These are phyloP conservation scores for Epinotia ramella DNA, from an alignment of 2,888 invertebrate genomes.

Conservation along the genomic window DNA sequence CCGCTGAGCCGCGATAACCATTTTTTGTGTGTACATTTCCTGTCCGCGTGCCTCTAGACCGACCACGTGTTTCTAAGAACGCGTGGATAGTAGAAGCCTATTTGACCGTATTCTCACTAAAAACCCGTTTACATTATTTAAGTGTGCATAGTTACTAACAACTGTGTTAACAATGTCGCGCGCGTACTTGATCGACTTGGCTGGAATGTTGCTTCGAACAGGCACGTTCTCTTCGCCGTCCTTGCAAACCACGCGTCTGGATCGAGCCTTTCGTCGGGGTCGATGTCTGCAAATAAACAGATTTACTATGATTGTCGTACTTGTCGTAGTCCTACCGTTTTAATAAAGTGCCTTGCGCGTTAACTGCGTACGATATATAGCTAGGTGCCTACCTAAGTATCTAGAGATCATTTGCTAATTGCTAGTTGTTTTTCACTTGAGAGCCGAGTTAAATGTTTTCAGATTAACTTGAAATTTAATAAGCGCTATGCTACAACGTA, in stretches of 20 bases:
- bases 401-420: too few species aligned
- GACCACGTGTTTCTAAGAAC: background rate
- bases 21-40: constrained; percentile 10
- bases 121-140: background rate
- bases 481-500: background rate
- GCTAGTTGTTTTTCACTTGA: too few species aligned
- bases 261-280: constrained; percentile 66
- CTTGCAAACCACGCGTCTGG: constrained; percentile 76
- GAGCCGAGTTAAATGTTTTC: too few species aligned
- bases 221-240: constrained; percentile 80
- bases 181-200: constrained; percentile 80
- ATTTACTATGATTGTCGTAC: background rate
- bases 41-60: background rate
- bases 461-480: too few species aligned
- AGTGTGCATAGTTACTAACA: constrained; percentile 60
- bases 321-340: too few species aligned
- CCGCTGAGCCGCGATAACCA: constrained; percentile 6
- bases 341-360: too few species aligned
- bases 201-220: constrained; percentile 74
- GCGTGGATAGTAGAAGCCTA: background rate
- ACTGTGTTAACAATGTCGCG: constrained; percentile 80
- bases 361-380: too few species aligned
- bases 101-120: background rate
- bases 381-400: too few species aligned
- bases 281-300: constrained; percentile 59